A percentile compares a stretch with the other conserved stretches of the same genome.
These are phyloP conservation scores for Microctonus hyperodae DNA, from an alignment of 2,888 invertebrate species.

Conservation along the genomic window DNA sequence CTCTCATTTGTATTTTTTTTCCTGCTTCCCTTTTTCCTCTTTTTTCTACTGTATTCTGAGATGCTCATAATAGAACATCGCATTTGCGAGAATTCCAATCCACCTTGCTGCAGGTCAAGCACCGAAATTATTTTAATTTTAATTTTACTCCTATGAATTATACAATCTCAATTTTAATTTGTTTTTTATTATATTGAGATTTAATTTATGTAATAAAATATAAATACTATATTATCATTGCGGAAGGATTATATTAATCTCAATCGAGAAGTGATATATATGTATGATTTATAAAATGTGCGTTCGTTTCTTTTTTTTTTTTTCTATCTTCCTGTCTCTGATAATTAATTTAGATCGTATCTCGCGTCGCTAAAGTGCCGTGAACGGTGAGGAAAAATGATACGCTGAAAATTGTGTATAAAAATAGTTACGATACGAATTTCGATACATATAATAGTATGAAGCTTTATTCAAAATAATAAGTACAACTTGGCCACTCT, in stretches of 20 bases:
- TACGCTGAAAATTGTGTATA: background rate
- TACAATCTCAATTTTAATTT: background rate
- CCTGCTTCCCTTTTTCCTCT: constrained; percentile 21
- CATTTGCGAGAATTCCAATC: constrained; percentile 53
- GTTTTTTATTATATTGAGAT: background rate
- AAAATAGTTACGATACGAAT: background rate
- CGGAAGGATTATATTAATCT: background rate
- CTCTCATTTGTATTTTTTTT: constrained; percentile 4
- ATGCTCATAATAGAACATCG: constrained; percentile 56
- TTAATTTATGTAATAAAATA: background rate
- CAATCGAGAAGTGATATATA: background rate
- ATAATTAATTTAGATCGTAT: background rate
- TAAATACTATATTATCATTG: background rate
- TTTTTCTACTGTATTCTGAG: constrained; percentile 34
- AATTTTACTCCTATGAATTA: background rate
- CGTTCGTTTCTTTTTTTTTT: no score
- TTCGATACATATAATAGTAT: background rate
- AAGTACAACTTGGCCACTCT: background rate
- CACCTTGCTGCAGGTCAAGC: constrained; percentile 53
- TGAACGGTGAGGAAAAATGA: background rate
- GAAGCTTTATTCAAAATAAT: background rate
- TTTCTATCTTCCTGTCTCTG: no score
- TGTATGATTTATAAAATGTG: background rate
- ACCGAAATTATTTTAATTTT: constrained; percentile 1
- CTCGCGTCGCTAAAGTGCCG: background rate